phyloP scores from a whole-genome alignment of 2,113 vertebrate species.

The Acanthochromis polyacanthus region DNA sequence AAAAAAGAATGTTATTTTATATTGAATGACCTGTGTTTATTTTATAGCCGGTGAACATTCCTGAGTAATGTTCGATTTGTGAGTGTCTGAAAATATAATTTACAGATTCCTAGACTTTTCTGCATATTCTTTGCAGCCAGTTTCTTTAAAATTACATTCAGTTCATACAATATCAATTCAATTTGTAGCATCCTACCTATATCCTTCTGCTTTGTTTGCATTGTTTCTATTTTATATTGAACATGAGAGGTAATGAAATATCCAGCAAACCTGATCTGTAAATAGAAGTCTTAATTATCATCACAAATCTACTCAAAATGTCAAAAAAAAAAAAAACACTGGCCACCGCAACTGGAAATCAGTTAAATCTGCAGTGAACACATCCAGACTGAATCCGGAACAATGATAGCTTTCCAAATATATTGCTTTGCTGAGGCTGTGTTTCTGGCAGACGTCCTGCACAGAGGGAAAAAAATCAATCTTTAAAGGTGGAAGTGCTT shows the following conservation, averaged over 20 bases:
- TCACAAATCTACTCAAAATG: not conserved
- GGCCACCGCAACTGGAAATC: not conserved
- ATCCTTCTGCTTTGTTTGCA: not conserved
- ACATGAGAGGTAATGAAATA: not conserved
- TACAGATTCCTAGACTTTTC: too few relatives aligned
- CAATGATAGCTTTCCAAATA: not conserved
- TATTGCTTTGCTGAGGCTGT: conserved; percentile 10
- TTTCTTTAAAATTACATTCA: too few relatives aligned
- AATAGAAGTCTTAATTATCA: not conserved
- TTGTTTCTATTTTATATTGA: not conserved
- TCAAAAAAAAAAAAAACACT: too few relatives aligned
- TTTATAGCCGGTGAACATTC: not conserved
- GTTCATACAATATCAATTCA: too few relatives aligned
- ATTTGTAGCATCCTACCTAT: too few relatives aligned
- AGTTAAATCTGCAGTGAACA: conserved; percentile 5
- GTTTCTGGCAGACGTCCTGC: conserved; percentile 16
- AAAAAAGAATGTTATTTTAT: too few relatives aligned
- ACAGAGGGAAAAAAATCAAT: conserved; percentile 18
- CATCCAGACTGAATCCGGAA: conserved; percentile 1
- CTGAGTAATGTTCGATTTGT: not conserved
- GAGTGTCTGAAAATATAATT: too few relatives aligned
- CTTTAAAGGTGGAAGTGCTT: conserved; percentile 24
- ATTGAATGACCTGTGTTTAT: too few relatives aligned
- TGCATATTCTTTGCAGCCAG: too few relatives aligned
- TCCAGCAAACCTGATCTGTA: not conserved